Percentiles rank a stretch among this genome's conserved stretches.
These are phyloP conservation scores for Catharus minimus DNA, from an alignment of 2,113 vertebrate species.

Conservation along the genomic window DNA sequence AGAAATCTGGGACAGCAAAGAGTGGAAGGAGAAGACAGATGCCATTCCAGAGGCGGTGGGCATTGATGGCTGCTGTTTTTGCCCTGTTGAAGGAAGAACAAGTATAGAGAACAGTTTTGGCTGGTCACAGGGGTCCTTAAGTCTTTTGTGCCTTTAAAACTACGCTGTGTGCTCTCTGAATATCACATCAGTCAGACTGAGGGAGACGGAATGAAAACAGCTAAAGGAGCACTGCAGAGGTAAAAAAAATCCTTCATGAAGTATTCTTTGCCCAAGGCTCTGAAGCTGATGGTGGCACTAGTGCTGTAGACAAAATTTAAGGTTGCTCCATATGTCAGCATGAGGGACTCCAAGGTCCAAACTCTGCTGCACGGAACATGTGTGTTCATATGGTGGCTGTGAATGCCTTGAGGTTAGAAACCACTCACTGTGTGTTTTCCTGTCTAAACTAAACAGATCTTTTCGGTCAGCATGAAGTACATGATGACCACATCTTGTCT, in stretches of 20 bases:
- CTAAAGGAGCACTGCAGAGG: not conserved
- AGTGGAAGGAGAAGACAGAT: not conserved
- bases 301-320: not conserved
- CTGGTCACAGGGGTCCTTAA: not conserved
- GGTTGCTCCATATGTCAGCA: not conserved
- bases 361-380: rapidly evolving
- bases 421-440: not conserved
- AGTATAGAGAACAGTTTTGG: not conserved
- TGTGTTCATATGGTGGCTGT: not conserved
- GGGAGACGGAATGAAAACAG: not conserved
- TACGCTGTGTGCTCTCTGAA: not conserved
- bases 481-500: not conserved
- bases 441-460: not conserved
- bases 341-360: not conserved
- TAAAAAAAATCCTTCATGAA: not conserved
- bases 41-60: not conserved
- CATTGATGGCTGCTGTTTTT: not conserved
- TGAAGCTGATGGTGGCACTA: not conserved
- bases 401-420: not conserved
- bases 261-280: not conserved
- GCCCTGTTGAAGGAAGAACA: not conserved
- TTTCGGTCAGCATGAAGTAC: slow-evolving; percentile 23
- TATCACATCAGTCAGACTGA: not conserved
- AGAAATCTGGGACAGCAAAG: not conserved
- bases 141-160: not conserved